Evolutionary conservation across 2,797 vertebrate species (phyloP).

Genomic region (Enteromius paludinosus): DNA sequence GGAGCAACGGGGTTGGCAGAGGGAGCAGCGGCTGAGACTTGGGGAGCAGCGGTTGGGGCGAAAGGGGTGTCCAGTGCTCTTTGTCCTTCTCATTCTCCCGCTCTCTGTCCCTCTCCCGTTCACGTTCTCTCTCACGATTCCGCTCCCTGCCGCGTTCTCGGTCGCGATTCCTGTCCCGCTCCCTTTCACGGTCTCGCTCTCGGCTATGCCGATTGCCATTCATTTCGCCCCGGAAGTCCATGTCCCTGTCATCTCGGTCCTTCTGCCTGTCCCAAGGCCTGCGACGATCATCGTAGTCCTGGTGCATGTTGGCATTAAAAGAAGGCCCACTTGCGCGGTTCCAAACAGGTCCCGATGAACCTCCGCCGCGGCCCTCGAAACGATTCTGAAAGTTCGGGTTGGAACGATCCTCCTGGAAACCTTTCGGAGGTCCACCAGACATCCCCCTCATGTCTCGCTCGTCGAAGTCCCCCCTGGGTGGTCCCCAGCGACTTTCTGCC

Average conservation of each 20-base stretch:
- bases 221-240: conserved; percentile 94
- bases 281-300: conserved; percentile 96
- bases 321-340: conserved; percentile 73
- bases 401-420: conserved; percentile 89
- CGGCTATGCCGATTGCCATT: conserved; percentile 92
- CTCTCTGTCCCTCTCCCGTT: conserved; percentile 58
- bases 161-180: conserved; percentile 82
- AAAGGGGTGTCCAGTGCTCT: conserved; percentile 65
- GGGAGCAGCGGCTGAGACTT: conserved; percentile 71
- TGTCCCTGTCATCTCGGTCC: conserved; percentile 95
- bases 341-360: conserved; percentile 78
- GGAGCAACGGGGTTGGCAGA: conserved; percentile 76
- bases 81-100: conserved; percentile 75
- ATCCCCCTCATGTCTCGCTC: conserved; percentile 87
- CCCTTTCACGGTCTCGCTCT: conserved; percentile 86
- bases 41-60: conserved; percentile 39
- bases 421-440: conserved; percentile 82
- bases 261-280: conserved; percentile 96
- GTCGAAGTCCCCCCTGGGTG: conserved; percentile 93
- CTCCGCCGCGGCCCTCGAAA: conserved; percentile 86
- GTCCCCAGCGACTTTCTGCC: conserved; percentile 93
- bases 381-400: conserved; percentile 84
- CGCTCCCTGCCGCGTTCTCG: conserved; percentile 57
- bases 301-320: conserved; percentile 89
- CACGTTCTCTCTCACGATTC: conserved; percentile 66